A percentile compares a stretch with the other conserved stretches of the same genome.
phyloP scores from a whole-genome alignment of 2,797 vertebrate genomes.

The Anguilla marmorata region DNA sequence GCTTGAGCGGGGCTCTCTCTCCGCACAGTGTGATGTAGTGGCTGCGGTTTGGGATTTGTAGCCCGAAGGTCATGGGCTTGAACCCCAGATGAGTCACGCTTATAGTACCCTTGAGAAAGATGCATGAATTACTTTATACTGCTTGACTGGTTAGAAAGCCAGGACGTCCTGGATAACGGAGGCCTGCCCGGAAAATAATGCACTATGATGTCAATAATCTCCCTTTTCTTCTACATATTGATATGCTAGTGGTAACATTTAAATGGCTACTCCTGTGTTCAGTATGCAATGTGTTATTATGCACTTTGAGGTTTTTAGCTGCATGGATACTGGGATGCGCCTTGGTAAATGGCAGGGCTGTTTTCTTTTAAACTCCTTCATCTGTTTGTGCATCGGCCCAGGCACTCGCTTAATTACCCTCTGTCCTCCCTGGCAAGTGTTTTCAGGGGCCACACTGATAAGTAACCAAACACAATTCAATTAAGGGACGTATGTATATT shows the following conservation, averaged over 20 bases:
- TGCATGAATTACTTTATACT: background rate
- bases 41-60: background rate
- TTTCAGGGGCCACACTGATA: slow-evolving; percentile 3
- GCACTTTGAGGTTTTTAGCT: background rate
- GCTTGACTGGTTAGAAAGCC: background rate
- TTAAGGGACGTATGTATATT: background rate
- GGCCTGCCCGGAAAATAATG: background rate
- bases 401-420: slow-evolving; percentile 2
- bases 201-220: background rate
- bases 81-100: background rate
- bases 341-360: background rate
- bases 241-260: background rate
- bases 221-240: background rate
- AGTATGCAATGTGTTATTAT: background rate
- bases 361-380: background rate
- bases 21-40: background rate
- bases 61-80: background rate
- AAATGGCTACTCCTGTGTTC: background rate
- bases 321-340: background rate
- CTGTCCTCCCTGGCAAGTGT: background rate
- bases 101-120: background rate
- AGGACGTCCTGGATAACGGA: background rate
- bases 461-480: slow-evolving; percentile 20
- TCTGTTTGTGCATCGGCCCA: background rate
- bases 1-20: background rate